Evolutionary conservation across 2,888 invertebrate species (phyloP).

Genomic region (Emesis castigata): DNA sequence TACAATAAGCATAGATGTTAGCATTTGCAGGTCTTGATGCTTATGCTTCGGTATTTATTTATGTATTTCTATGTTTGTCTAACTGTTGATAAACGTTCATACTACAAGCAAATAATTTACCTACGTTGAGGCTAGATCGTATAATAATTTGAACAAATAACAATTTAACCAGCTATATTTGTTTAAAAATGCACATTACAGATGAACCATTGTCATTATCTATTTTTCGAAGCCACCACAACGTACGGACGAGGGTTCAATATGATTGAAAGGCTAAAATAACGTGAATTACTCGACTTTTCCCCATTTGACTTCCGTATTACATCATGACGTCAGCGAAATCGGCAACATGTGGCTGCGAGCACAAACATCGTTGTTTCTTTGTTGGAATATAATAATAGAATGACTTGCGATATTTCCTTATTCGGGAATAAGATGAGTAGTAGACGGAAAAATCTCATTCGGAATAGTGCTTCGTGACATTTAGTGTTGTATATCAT

Average conservation of each 20-base stretch:
- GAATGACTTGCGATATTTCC: constrained; percentile 82
- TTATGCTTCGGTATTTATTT: too few species aligned
- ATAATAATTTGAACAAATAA: too few species aligned
- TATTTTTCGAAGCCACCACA: constrained; percentile 22
- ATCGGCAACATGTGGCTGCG: constrained; percentile 78
- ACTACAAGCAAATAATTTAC: too few species aligned
- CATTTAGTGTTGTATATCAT: constrained; percentile 34
- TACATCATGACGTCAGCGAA: constrained; percentile 80
- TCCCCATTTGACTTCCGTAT: constrained; percentile 77
- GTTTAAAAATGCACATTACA: neutral
- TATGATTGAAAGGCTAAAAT: constrained; percentile 29
- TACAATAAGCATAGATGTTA: too few species aligned
- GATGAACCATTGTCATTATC: neutral
- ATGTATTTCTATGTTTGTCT: too few species aligned
- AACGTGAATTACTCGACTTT: constrained; percentile 58
- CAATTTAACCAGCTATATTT: too few species aligned
- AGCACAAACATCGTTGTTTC: constrained; percentile 72
- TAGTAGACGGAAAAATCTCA: constrained; percentile 80
- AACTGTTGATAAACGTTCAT: too few species aligned
- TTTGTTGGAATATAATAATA: constrained; percentile 83
- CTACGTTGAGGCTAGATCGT: too few species aligned
- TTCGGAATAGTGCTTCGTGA: constrained; percentile 77
- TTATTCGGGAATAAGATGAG: constrained; percentile 79
- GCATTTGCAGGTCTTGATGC: too few species aligned
- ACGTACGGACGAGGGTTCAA: constrained; percentile 27